Percentiles rank a stretch among this genome's conserved stretches.
Conservation (phyloP, 2,113 vertebrate genomes). For the Tangachromis dhanisi region DNA sequence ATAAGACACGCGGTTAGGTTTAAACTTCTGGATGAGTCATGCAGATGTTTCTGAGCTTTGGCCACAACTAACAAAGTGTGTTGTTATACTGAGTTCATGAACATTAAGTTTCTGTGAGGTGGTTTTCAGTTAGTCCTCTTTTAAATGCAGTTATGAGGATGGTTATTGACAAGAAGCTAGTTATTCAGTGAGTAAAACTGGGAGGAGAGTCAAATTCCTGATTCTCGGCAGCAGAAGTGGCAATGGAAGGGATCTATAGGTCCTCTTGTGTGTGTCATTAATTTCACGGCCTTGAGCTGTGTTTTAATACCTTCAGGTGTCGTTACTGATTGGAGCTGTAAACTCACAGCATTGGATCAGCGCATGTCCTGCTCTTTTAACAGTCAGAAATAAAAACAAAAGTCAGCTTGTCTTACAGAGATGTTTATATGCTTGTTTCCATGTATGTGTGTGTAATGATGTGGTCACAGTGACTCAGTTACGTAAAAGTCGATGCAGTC, state of each 20-base stretch:
- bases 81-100: background rate
- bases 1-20: background rate
- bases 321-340: slow-evolving; percentile 51
- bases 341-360: slow-evolving; percentile 30
- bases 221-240: background rate
- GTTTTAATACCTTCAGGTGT: slow-evolving; percentile 57
- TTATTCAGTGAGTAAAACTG: slow-evolving; percentile 34
- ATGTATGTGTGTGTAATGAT: background rate
- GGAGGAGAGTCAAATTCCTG: background rate
- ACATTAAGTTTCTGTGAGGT: slow-evolving; percentile 14
- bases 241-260: slow-evolving; percentile 3
- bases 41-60: background rate
- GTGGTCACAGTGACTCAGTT: background rate
- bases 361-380: background rate
- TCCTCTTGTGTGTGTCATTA: slow-evolving; percentile 45
- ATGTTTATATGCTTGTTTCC: background rate
- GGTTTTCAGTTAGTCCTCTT: background rate
- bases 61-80: background rate
- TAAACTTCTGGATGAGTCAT: slow-evolving; percentile 15
- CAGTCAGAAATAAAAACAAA: background rate
- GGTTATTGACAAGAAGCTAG: slow-evolving; percentile 33
- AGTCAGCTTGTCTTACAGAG: background rate
- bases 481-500: background rate
- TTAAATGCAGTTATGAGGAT: slow-evolving; percentile 25
- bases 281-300: slow-evolving; percentile 34